Evolutionary conservation across 1,140 invertebrate species (phyloP), one percentile per base, ranked within the genome.

Genomic region (Drosophila mayri): DNA sequence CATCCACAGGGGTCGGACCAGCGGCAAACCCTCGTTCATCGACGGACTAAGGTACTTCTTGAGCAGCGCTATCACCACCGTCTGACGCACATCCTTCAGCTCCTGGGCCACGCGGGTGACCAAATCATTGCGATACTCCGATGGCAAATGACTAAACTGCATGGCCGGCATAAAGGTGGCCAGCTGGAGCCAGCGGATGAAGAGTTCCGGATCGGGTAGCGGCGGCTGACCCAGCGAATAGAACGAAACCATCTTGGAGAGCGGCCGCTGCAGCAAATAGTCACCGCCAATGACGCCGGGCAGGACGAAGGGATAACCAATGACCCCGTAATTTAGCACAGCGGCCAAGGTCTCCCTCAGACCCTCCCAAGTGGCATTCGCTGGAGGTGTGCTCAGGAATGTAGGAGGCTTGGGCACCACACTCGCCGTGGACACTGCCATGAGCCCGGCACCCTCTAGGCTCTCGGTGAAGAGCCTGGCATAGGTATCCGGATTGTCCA

Each of bases 221-320:
- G 79, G 74, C 10, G 92, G 91, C 44, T 92, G 90, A 0, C 65
- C 83, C 22, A 93, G 32, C 8, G 92, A 91, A 28, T 92, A 91
- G 70, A 92, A 93, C 1, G 86, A 90, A 3, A 91, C 68, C 88
- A 92, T 92, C 63, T 92, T 92, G 40, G 77, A 73, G 12, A 90
- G 50, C 18, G 91, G 70, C 65, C 81, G 73, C 28, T 91, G 57
- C 10, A 93, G 63, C 52, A 76, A 37, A 59, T 92, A 93, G 81
- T 98, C 97, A 3, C 98, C 98, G 0, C 98, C 98, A 30, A 99
- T 97, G 20, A 98, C 96, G 1, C 98, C 98, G 1, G 98, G 97
- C 93, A 99, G 96, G 6, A 99, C 94, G 78, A 99, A 98, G 0
- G 98, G 97, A 93, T 97, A 99, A 0, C 98, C 98, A 62, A 96